phyloP scores from a whole-genome alignment of 2,797 vertebrate species.

The Anableps anableps region DNA sequence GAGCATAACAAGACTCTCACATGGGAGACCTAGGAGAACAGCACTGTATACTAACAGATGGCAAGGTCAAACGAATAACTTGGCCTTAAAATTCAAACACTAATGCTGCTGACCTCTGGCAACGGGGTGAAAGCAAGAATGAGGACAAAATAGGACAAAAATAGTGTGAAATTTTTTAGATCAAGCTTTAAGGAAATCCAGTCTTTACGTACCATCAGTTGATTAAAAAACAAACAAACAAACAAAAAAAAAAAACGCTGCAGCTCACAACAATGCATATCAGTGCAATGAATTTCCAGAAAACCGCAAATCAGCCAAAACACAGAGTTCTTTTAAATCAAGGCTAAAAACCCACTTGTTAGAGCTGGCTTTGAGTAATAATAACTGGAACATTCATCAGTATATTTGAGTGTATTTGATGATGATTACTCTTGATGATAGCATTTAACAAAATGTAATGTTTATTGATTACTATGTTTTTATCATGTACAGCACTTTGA shows the following conservation, averaged over 20 bases:
- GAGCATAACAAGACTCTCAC: slow-evolving; percentile 63
- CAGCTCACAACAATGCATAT: background rate
- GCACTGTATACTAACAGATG: slow-evolving; percentile 54
- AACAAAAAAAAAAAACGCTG: background rate
- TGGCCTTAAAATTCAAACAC: slow-evolving; percentile 56
- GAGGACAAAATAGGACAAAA: slow-evolving; percentile 27
- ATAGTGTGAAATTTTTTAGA: background rate
- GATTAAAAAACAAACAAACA: slow-evolving; percentile 25
- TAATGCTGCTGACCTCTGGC: slow-evolving; percentile 55
- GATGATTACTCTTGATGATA: no score
- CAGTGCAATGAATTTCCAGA: background rate
- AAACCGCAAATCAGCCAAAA: background rate
- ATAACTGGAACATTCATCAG: background rate
- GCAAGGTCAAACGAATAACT: slow-evolving; percentile 63
- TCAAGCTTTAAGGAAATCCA: slow-evolving; percentile 14
- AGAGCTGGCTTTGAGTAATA: background rate
- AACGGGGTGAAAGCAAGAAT: slow-evolving; percentile 16
- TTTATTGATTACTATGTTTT: no score
- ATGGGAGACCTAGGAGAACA: slow-evolving; percentile 53
- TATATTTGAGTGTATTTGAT: no score
- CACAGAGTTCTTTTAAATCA: background rate
- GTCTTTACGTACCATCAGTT: slow-evolving; percentile 11
- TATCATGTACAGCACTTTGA: no score
- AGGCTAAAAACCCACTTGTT: background rate
- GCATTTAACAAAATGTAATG: no score